These are phyloP conservation scores for Chitala chitala DNA, from an alignment of 2,113 vertebrate species.

Conservation along the genomic window DNA sequence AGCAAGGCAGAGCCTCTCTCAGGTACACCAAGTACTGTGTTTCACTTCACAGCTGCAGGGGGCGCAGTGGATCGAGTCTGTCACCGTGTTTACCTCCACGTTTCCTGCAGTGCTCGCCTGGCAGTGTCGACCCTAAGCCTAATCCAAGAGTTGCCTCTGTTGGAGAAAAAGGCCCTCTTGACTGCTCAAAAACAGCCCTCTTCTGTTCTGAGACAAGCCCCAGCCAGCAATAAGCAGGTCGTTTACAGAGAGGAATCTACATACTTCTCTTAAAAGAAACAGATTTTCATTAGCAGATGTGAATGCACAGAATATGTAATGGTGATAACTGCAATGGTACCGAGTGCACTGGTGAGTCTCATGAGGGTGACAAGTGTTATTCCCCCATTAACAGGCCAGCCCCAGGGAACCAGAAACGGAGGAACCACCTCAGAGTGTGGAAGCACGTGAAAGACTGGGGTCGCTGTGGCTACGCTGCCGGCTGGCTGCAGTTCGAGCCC, in stretches of 20 bases:
- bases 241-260: not conserved
- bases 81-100: not conserved
- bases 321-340: no score
- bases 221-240: constrained; percentile 33
- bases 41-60: not conserved
- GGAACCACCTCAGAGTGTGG: constrained; percentile 45
- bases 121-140: constrained; percentile 71
- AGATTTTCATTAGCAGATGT: not conserved
- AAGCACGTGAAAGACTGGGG: constrained; percentile 64
- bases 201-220: constrained; percentile 24
- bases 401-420: not conserved
- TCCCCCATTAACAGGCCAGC: not conserved
- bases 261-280: no score
- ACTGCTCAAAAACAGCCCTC: constrained; percentile 22
- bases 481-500: constrained; percentile 56
- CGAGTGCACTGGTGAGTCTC: not conserved
- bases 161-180: constrained; percentile 37
- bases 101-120: constrained; percentile 64
- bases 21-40: constrained; percentile 55
- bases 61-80: not conserved
- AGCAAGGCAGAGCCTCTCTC: constrained; percentile 62
- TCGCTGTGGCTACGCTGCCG: constrained; percentile 77
- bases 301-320: no score
- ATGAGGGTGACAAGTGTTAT: not conserved
- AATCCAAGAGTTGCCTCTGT: constrained; percentile 69